phyloP scores from a whole-genome alignment of 2,888 invertebrate genomes.

The Ptychoptera contaminata region DNA sequence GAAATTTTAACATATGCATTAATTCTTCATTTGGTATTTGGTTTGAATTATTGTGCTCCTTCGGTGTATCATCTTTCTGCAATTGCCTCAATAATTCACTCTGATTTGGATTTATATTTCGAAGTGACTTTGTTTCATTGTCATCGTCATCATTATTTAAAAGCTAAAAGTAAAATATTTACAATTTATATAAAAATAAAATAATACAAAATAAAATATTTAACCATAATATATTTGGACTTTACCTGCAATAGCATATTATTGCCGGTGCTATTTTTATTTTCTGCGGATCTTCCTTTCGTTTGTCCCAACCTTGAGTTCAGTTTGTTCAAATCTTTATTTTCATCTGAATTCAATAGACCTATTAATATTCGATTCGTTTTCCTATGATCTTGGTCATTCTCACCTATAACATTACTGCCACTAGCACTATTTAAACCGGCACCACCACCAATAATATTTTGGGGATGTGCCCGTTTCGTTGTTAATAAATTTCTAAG shows the following conservation, averaged over 20 bases:
- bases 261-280: conserved; percentile 33
- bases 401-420: conserved; percentile 12
- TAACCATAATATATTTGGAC: too few species aligned
- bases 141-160: conserved; percentile 70
- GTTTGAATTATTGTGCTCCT: conserved; percentile 19
- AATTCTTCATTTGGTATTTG: conserved; percentile 29
- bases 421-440: not conserved
- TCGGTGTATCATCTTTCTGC: conserved; percentile 27
- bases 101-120: conserved; percentile 15
- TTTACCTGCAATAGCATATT: conserved; percentile 50
- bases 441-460: conserved; percentile 14
- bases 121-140: conserved; percentile 34
- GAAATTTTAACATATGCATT: conserved; percentile 26
- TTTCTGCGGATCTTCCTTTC: conserved; percentile 16
- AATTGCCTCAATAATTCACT: conserved; percentile 40
- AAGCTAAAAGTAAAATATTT: conserved; percentile 37
- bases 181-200: too few species aligned
- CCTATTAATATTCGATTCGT: conserved; percentile 17
- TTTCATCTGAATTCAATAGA: conserved; percentile 23
- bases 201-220: too few species aligned
- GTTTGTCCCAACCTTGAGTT: conserved; percentile 16
- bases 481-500: conserved; percentile 34
- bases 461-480: conserved; percentile 21
- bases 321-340: conserved; percentile 20
- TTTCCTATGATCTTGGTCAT: conserved; percentile 24